Evolutionary conservation across 2,888 invertebrate genomes (phyloP).

Genomic region (Macaria liturata): DNA sequence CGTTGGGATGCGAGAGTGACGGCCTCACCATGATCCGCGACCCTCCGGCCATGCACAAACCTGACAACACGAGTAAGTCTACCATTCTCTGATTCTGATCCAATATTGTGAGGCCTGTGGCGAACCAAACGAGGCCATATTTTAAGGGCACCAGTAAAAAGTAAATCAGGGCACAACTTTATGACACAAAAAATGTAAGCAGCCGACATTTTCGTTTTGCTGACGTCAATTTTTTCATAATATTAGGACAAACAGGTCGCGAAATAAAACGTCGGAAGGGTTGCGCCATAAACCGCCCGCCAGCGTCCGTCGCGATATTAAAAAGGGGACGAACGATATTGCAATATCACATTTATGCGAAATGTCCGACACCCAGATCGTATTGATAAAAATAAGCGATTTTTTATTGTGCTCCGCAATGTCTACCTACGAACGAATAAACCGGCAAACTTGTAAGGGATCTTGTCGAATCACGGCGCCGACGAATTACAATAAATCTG

Average conservation of each 20-base stretch:
- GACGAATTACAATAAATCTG: constrained; percentile 35
- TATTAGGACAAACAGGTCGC: constrained; percentile 82
- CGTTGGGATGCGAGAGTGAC: constrained; percentile 75
- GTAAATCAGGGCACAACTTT: constrained; percentile 36
- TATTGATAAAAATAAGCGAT: constrained; percentile 83
- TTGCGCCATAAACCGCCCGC: constrained; percentile 81
- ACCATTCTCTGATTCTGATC: background rate
- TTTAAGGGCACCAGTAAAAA: constrained; percentile 24
- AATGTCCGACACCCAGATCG: constrained; percentile 82
- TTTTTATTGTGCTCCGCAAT: constrained; percentile 78
- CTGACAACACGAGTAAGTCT: constrained; percentile 74
- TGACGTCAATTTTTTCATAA: constrained; percentile 80
- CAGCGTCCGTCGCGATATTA: constrained; percentile 81
- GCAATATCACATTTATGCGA: constrained; percentile 84
- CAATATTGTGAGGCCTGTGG: background rate
- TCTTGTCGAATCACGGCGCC: constrained; percentile 33
- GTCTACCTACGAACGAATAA: constrained; percentile 32
- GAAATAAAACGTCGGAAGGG: constrained; percentile 81
- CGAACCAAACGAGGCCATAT: constrained; percentile 7
- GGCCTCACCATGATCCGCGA: constrained; percentile 76
- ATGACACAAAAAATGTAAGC: constrained; percentile 55
- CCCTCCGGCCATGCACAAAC: constrained; percentile 82
- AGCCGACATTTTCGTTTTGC: constrained; percentile 67
- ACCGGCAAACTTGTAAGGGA: constrained; percentile 29
- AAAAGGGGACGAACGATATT: constrained; percentile 83